Conservation (phyloP, 2,888 invertebrate genomes). For the Pilophorus perplexus region DNA sequence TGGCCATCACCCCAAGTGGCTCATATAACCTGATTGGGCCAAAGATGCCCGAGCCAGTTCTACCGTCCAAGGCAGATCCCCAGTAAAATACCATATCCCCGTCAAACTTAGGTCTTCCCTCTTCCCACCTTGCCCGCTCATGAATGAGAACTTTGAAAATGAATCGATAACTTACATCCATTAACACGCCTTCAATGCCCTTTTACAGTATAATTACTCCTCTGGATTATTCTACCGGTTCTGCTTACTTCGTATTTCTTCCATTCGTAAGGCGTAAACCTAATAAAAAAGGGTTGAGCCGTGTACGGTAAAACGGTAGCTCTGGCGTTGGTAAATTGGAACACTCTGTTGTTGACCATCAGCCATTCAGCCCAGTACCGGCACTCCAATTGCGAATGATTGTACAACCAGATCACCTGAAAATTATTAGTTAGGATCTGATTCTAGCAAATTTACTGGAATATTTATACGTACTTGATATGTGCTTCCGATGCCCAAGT, state of each 20-base stretch:
- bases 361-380: conserved; percentile 29
- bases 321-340: conserved; percentile 10
- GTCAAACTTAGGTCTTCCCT: no score
- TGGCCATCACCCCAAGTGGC: no score
- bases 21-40: no score
- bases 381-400: conserved; percentile 29
- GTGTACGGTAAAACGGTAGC: conserved; percentile 2
- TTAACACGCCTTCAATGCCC: no score
- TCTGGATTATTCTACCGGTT: no score
- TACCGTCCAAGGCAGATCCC: no score
- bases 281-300: conserved; percentile 18
- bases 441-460: background rate
- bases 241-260: conserved; percentile 14
- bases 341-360: conserved; percentile 18
- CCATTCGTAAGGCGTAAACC: conserved; percentile 22
- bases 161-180: no score
- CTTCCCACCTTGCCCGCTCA: no score
- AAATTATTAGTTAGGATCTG: background rate
- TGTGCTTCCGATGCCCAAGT: conserved; percentile 2
- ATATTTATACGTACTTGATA: conserved; percentile 19
- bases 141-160: no score
- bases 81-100: no score
- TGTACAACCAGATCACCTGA: conserved; percentile 34
- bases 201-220: no score
- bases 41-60: no score